Evolutionary conservation across 2,888 invertebrate species (phyloP).

Genomic region (Nephrotoma guestfalica): DNA sequence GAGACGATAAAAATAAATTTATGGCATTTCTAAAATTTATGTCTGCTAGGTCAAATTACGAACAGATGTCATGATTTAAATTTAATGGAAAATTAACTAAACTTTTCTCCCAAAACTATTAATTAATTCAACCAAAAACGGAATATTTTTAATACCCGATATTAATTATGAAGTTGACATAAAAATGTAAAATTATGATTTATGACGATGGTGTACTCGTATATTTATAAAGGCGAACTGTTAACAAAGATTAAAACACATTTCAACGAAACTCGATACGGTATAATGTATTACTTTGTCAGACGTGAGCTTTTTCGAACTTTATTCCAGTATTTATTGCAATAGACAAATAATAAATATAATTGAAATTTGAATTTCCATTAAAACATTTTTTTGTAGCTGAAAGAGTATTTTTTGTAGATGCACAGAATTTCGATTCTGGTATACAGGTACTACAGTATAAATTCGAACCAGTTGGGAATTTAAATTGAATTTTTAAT

Average conservation of each 20-base stretch:
- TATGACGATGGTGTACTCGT: too few species aligned
- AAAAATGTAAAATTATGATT: too few species aligned
- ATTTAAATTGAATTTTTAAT: not conserved
- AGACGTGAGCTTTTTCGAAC: not conserved
- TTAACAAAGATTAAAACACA: not conserved
- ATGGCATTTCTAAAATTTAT: not conserved
- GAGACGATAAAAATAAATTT: not conserved
- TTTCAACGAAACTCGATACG: not conserved
- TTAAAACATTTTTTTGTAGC: not conserved
- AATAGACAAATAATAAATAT: not conserved
- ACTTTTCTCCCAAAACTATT: not conserved
- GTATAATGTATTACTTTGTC: not conserved
- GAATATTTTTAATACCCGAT: too few species aligned
- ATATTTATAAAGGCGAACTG: too few species aligned
- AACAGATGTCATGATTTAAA: not conserved
- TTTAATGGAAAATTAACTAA: not conserved
- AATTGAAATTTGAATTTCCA: not conserved
- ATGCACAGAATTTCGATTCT: not conserved
- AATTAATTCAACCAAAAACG: not conserved
- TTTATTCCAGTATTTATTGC: not conserved
- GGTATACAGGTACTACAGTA: too few species aligned
- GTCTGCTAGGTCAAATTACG: not conserved
- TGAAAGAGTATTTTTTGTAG: not conserved
- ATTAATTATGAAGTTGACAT: too few species aligned
- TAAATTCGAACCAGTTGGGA: not conserved